Evolutionary conservation across 2,113 vertebrate genomes (phyloP), one percentile per base, ranked within the genome.

Genomic region (Prunella fulvescens): DNA sequence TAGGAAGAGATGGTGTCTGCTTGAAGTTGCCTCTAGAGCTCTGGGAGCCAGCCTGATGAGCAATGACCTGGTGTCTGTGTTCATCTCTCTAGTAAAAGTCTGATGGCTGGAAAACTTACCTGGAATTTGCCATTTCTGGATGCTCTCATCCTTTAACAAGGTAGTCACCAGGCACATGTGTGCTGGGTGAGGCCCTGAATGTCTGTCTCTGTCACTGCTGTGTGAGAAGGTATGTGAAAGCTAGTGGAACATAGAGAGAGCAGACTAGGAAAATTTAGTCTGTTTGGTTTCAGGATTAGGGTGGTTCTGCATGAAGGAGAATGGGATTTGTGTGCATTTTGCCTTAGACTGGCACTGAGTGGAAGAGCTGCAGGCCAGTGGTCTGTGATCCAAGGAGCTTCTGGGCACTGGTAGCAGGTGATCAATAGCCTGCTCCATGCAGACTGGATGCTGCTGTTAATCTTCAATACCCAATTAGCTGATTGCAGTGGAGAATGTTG

Each of bases 101-200:
- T 47, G 33, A 24, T 29, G 54, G 19, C 35, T 69, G 35, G n/a
- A 2, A 1, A 65, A 15, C 9, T 44, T 42, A 20, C 11, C n/a
- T 6, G 2, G 25, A 56, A 44, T 35, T 53, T 3, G 2, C 0
- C 1, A 26, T 72, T 81, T 88, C 66, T 85, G 65, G 15, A 7
- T 64, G 12, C 12, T 4, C 5, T 91, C 19, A 29, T 60, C 42
- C 81, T 83, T 74, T 42, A 47, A 20, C 0, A 28, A 37, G 20
- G 22, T 12, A 8, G 14, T 14, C 15, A 13, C 7, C 33, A 9
- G 25, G 5, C 50, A 8, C 3, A 11, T 14, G n/a, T 16, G 0
- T 73, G 3, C 65, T 71, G 56, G 14, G 6, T 22, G 29, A 58
- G 24, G 22, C 40, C 13, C 50, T 5, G 4, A 14, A 6, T 9